Percentiles rank a stretch among this genome's conserved stretches.
These are phyloP conservation scores for Heliconius congener DNA, from an alignment of 1,140 invertebrate species.

Conservation along the genomic window DNA sequence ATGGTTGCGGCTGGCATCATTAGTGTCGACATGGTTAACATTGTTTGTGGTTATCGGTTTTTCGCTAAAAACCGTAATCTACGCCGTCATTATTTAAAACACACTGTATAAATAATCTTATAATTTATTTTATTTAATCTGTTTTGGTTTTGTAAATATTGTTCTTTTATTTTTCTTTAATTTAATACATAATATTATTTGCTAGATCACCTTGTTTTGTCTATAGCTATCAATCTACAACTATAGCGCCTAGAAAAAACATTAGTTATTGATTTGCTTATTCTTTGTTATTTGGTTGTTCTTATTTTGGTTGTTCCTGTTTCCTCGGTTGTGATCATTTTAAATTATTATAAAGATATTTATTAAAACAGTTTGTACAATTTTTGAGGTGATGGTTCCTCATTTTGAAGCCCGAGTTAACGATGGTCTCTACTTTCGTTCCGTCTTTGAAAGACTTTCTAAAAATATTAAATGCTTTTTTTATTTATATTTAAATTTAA, in stretches of 20 bases:
- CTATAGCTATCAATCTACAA: conserved; percentile 33
- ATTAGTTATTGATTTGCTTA: neutral
- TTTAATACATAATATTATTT: conserved; percentile 32
- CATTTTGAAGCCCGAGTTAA: too few relatives aligned
- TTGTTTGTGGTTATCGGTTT: conserved; percentile 53
- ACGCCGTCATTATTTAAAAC: conserved; percentile 42
- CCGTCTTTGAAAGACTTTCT: too few relatives aligned
- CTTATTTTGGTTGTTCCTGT: neutral
- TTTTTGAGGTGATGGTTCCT: too few relatives aligned
- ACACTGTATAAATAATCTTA: conserved; percentile 9
- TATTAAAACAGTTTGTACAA: too few relatives aligned
- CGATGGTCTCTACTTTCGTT: too few relatives aligned
- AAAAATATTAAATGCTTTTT: too few relatives aligned
- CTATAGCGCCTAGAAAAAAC: conserved; percentile 23
- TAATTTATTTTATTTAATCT: neutral
- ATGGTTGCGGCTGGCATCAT: conserved; percentile 85
- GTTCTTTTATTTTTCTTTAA: conserved; percentile 22
- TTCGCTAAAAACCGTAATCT: conserved; percentile 30
- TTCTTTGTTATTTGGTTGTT: neutral
- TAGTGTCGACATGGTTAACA: conserved; percentile 84
- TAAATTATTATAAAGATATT: neutral
- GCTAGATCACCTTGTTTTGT: conserved; percentile 34
- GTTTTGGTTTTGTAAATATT: conserved; percentile 19
- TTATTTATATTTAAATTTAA: too few relatives aligned
- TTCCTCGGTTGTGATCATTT: neutral